A percentile compares a stretch with the other conserved stretches of the same genome.
phyloP scores from a whole-genome alignment of 2,888 invertebrate species.

The Choreutis nemorana region DNA sequence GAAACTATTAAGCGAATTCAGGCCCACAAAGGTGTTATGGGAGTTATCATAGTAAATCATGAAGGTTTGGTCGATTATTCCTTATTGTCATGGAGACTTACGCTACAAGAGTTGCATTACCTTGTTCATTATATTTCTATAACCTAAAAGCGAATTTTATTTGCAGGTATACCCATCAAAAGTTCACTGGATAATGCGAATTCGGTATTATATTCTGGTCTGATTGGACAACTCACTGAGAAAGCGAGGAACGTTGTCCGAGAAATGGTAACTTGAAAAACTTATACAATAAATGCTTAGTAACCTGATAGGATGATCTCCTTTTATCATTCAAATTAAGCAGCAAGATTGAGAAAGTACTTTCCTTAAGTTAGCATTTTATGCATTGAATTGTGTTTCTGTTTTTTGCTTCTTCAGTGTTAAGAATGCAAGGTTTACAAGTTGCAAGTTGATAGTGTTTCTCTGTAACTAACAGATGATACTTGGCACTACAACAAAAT shows the following conservation, averaged over 20 bases:
- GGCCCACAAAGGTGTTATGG: conserved; percentile 96
- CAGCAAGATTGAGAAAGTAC: too few species aligned
- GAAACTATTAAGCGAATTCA: conserved; percentile 98
- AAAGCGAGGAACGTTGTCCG: conserved; percentile 93
- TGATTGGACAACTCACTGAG: conserved; percentile 91
- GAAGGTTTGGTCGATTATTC: conserved; percentile 80
- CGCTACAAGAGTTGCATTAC: conserved; percentile 6
- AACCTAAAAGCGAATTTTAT: conserved; percentile 7
- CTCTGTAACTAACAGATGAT: too few species aligned
- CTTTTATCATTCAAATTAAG: too few species aligned
- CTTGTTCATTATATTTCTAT: background rate
- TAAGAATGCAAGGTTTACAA: too few species aligned
- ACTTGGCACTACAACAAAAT: too few species aligned
- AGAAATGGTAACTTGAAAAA: conserved; percentile 79
- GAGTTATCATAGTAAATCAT: conserved; percentile 94
- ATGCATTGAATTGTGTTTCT: too few species aligned
- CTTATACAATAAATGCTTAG: too few species aligned
- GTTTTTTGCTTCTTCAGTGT: too few species aligned
- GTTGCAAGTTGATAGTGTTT: too few species aligned
- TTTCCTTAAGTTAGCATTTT: too few species aligned
- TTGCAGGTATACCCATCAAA: conserved; percentile 85
- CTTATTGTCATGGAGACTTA: conserved; percentile 21
- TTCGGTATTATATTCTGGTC: conserved; percentile 92
- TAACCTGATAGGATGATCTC: too few species aligned
- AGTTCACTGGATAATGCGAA: conserved; percentile 94